phyloP scores from a whole-genome alignment of 2,888 invertebrate species.

The Hanleya hanleyi region DNA sequence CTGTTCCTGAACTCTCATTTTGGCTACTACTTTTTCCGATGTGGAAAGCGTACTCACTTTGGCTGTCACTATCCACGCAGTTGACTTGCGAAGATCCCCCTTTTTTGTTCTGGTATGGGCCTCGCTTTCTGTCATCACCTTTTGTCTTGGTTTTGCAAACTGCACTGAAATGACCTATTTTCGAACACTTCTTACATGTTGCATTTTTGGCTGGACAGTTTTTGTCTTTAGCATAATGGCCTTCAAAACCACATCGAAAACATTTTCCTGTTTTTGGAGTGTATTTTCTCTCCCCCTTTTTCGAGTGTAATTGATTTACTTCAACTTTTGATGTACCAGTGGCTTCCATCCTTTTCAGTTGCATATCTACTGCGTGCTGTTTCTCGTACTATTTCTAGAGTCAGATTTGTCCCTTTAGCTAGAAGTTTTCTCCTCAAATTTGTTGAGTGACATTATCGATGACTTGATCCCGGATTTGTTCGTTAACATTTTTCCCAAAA shows the following conservation, averaged over 20 bases:
- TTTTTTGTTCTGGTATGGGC: neutral
- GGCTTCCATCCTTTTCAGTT: constrained; percentile 4
- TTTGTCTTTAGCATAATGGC: neutral
- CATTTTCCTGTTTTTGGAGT: neutral
- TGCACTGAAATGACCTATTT: neutral
- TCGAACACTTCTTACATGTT: neutral
- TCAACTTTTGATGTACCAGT: neutral
- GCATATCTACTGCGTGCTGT: constrained; percentile 4
- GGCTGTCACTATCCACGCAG: neutral
- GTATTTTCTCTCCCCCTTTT: neutral
- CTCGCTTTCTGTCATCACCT: neutral
- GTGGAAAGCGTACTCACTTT: constrained; percentile 7
- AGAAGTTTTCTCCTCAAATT: neutral
- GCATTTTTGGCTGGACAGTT: neutral
- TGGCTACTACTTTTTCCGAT: too few relatives aligned
- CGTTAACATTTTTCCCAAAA: neutral
- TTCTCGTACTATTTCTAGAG: neutral
- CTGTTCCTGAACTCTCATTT: neutral
- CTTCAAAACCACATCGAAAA: neutral
- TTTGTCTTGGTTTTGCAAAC: neutral
- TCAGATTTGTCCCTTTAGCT: neutral
- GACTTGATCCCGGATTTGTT: neutral
- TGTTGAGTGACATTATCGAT: neutral
- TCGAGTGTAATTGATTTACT: neutral
- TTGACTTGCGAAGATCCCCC: neutral